Conservation (phyloP, 2,797 vertebrate species). For the Lacerta agilis region DNA sequence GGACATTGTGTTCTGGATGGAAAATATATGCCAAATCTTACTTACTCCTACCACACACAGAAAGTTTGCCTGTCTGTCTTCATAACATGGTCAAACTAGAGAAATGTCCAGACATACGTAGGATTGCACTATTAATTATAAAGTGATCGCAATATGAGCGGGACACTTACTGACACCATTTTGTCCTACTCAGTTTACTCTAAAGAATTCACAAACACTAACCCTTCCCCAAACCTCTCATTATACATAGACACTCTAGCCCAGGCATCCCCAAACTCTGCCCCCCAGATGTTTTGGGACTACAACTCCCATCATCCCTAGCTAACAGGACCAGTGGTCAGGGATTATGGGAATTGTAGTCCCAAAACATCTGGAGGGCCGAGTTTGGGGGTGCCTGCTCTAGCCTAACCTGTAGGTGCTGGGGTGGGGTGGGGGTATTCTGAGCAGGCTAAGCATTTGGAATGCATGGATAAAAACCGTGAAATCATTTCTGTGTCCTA, state of each 20-base stretch:
- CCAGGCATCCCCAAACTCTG: too few species aligned
- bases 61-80: background rate
- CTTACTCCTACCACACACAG: background rate
- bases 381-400: too few species aligned
- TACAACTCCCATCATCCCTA: too few species aligned
- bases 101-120: background rate
- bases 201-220: background rate
- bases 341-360: too few species aligned
- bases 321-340: too few species aligned
- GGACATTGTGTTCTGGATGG: background rate
- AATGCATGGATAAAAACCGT: background rate
- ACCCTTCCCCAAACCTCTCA: background rate
- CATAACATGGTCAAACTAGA: background rate
- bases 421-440: too few species aligned
- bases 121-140: background rate
- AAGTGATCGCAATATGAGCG: background rate
- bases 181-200: background rate
- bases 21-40: too few species aligned
- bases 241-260: background rate
- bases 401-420: background rate
- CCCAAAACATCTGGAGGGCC: too few species aligned
- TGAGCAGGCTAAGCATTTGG: background rate
- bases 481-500: background rate
- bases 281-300: too few species aligned
- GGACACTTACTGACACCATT: background rate